These are phyloP conservation scores for Nycticryphes semicollaris DNA, from an alignment of 2,113 vertebrate genomes.

Conservation along the genomic window DNA sequence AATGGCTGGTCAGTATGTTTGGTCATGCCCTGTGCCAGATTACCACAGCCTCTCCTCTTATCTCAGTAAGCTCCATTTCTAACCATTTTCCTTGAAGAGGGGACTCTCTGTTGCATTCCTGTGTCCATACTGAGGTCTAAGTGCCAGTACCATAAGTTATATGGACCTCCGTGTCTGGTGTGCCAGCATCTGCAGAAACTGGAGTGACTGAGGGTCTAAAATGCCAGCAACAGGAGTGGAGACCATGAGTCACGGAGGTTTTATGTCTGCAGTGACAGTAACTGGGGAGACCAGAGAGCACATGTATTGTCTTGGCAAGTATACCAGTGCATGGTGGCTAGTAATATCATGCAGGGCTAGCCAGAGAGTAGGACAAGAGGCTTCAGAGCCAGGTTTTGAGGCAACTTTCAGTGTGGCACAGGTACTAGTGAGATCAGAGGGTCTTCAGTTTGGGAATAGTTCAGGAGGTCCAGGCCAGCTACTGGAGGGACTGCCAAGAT, in stretches of 20 bases:
- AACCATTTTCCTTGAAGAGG: not conserved
- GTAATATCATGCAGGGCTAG: not conserved
- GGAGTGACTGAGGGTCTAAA: not conserved
- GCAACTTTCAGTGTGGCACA: not conserved
- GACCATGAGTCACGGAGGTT: not conserved
- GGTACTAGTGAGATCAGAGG: not conserved
- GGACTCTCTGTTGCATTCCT: not conserved
- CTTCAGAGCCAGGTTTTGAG: not conserved
- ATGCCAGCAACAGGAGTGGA: not conserved
- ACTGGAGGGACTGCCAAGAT: not conserved
- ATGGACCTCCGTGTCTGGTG: not conserved
- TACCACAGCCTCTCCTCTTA: not conserved
- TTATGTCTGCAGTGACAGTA: not conserved
- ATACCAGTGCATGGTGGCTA: not conserved
- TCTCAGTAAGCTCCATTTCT: not conserved
- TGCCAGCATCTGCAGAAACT: not conserved
- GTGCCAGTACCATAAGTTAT: not conserved
- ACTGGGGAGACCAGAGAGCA: rapidly evolving
- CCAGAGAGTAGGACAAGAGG: not conserved
- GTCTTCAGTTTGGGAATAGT: not conserved
- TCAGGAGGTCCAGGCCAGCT: not conserved
- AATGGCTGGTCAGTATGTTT: not conserved
- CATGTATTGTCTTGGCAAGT: not conserved
- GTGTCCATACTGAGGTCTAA: not conserved
- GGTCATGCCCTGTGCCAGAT: not conserved